These are phyloP conservation scores for Margarornis squamiger DNA, from an alignment of 2,797 vertebrate genomes.

Conservation along the genomic window DNA sequence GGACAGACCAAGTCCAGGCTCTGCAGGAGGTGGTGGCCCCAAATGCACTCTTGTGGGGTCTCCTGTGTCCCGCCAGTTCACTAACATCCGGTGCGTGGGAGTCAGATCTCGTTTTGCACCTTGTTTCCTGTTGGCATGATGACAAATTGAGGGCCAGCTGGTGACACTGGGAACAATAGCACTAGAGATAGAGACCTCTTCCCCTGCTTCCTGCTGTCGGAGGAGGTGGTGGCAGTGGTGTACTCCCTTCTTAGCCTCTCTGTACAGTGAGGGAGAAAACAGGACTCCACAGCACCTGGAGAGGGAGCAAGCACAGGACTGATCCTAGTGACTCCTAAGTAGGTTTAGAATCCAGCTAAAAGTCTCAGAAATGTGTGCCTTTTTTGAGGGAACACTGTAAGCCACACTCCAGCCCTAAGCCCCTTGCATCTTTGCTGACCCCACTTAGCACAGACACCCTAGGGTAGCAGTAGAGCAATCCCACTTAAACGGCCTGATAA, in stretches of 20 bases:
- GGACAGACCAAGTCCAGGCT: neutral
- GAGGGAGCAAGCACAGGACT: neutral
- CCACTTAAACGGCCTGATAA: neutral
- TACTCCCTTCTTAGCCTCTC: neutral
- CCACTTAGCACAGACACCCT: accelerated
- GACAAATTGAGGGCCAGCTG: conserved; percentile 12
- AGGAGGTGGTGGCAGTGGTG: neutral
- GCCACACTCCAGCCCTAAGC: neutral
- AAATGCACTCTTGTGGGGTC: neutral
- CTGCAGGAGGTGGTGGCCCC: neutral
- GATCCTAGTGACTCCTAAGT: neutral
- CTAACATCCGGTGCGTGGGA: neutral
- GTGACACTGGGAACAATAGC: conserved; percentile 48
- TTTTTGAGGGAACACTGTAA: neutral
- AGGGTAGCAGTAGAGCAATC: neutral
- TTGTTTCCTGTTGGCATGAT: conserved; percentile 33
- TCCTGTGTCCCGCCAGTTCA: accelerated
- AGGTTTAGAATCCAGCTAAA: neutral
- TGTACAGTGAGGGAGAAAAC: neutral
- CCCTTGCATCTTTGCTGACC: neutral
- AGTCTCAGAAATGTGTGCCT: neutral
- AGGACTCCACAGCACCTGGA: neutral
- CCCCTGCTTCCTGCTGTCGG: neutral
- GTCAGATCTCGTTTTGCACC: conserved; percentile 18
- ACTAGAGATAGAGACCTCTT: conserved; percentile 15